Conservation (phyloP, 2,888 invertebrate genomes). For the Junonia oenone region DNA sequence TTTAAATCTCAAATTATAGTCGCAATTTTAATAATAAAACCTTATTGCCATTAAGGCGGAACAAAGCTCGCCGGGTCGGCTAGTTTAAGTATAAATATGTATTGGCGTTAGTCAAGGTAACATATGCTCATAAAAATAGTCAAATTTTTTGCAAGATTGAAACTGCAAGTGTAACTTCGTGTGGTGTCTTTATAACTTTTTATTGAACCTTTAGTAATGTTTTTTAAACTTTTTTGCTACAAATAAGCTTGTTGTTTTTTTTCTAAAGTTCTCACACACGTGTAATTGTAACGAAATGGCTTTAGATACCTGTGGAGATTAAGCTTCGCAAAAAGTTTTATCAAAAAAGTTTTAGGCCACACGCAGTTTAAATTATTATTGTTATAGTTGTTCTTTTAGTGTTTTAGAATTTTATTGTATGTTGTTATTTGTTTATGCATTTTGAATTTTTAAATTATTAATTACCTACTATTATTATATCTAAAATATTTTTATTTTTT, state of each 20-base stretch:
- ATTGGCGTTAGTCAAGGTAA: too few species aligned
- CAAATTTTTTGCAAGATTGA: too few species aligned
- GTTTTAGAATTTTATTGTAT: neutral
- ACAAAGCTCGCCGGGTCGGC: too few species aligned
- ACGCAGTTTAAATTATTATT: constrained; percentile 33
- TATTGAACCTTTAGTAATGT: neutral
- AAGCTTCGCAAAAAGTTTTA: constrained; percentile 32
- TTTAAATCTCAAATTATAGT: too few species aligned
- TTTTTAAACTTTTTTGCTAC: neutral
- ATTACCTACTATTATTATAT: too few species aligned
- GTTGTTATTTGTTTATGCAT: neutral
- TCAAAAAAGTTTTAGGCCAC: constrained; percentile 50
- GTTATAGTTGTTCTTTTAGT: neutral
- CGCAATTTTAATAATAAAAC: too few species aligned
- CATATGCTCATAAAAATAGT: too few species aligned
- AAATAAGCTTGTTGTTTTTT: neutral
- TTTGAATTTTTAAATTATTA: too few species aligned
- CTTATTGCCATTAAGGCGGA: too few species aligned
- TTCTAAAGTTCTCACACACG: constrained; percentile 2
- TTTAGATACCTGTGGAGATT: constrained; percentile 43
- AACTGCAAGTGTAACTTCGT: neutral
- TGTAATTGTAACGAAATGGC: constrained; percentile 7
- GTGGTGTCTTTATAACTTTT: neutral
- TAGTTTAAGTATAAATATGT: too few species aligned
- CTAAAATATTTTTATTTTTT: too few species aligned